A percentile compares a stretch with the other conserved stretches of the same genome.
Evolutionary conservation across 2,888 invertebrate genomes (phyloP).

Genomic region (Arge pagana): DNA sequence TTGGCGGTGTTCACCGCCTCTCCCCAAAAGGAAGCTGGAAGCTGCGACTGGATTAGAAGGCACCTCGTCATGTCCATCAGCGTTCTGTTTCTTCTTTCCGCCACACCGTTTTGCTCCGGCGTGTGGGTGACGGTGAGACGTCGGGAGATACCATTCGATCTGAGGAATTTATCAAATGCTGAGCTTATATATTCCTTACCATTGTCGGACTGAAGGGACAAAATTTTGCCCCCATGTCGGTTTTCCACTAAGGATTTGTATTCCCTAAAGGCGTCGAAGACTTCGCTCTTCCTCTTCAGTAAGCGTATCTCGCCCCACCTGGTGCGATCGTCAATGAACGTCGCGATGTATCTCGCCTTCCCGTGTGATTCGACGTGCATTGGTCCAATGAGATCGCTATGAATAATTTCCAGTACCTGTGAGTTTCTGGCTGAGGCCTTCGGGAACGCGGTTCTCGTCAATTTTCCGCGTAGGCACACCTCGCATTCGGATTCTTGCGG

Average conservation of each 20-base stretch:
- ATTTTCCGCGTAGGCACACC: constrained; percentile 29
- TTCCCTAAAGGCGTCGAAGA: constrained; percentile 25
- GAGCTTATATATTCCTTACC: constrained; percentile 29
- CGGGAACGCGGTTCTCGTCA: constrained; percentile 28
- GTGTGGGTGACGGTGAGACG: constrained; percentile 29
- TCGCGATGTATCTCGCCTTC: constrained; percentile 27
- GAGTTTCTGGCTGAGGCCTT: constrained; percentile 20
- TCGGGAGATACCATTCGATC: constrained; percentile 20
- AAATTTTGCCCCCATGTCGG: constrained; percentile 23
- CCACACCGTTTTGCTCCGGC: constrained; percentile 42
- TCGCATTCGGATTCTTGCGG: constrained; percentile 14
- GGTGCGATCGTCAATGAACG: constrained; percentile 29
- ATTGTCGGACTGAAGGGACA: constrained; percentile 26
- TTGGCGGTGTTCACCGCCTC: constrained; percentile 38
- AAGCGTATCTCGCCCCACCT: constrained; percentile 18
- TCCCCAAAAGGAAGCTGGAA: constrained; percentile 29
- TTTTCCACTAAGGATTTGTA: constrained; percentile 26
- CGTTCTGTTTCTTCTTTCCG: constrained; percentile 42
- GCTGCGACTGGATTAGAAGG: constrained; percentile 33
- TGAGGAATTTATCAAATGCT: constrained; percentile 24
- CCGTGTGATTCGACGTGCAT: constrained; percentile 27
- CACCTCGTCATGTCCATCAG: constrained; percentile 38
- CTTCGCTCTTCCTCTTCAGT: constrained; percentile 24
- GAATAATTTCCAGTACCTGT: constrained; percentile 26
- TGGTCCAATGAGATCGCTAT: constrained; percentile 36